These are phyloP conservation scores for Melanotaenia maccullochi DNA, from an alignment of 2,797 vertebrate genomes.

Conservation along the genomic window DNA sequence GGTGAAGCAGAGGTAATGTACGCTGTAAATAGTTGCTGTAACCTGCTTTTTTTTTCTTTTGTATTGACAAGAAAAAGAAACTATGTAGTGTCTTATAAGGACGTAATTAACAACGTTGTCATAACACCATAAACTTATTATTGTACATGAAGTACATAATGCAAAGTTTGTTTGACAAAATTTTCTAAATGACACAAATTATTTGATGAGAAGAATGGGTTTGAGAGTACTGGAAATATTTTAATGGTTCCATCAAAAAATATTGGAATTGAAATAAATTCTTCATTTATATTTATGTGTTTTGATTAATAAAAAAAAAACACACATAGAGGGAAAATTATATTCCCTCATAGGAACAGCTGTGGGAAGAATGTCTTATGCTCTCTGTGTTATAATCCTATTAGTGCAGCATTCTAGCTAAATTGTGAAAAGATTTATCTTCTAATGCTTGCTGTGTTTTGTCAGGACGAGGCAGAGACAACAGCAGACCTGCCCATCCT, in stretches of 20 bases:
- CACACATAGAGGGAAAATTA: neutral
- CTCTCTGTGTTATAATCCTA: constrained; percentile 36
- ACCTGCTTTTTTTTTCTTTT: neutral
- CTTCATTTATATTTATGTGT: too few relatives aligned
- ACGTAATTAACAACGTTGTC: neutral
- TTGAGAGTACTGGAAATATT: neutral
- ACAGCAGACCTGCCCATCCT: constrained; percentile 91
- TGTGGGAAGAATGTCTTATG: constrained; percentile 8
- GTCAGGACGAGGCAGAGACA: constrained; percentile 80
- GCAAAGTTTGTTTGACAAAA: neutral
- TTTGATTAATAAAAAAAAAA: neutral
- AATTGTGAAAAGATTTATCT: constrained; percentile 23
- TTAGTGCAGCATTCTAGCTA: constrained; percentile 53
- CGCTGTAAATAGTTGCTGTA: neutral
- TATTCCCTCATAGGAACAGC: neutral
- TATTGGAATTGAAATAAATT: too few relatives aligned
- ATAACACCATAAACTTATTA: neutral
- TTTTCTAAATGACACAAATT: neutral
- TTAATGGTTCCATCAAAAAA: neutral
- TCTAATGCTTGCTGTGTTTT: constrained; percentile 35
- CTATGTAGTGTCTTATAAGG: neutral
- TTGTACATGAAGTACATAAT: neutral
- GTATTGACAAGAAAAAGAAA: neutral
- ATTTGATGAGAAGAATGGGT: neutral
- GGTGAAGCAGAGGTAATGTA: constrained; percentile 87